These are phyloP conservation scores for Hypocryptadius cinnamomeus DNA, from an alignment of 2,113 vertebrate species.

Conservation along the genomic window DNA sequence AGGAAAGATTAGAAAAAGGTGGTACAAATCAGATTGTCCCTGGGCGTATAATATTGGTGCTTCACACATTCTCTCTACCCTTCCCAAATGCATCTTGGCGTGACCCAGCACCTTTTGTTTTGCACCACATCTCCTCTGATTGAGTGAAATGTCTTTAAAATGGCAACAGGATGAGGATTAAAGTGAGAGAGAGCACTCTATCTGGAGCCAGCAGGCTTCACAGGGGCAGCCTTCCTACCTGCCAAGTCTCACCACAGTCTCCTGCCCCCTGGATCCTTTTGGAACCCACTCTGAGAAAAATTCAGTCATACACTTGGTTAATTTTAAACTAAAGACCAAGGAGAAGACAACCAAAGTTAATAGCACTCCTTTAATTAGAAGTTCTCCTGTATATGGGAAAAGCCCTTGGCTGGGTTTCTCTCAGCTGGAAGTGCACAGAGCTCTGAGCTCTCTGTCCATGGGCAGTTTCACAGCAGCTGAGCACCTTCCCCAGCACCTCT, in stretches of 20 bases:
- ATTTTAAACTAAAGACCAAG: background rate
- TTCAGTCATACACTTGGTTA: background rate
- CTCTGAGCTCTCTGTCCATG: background rate
- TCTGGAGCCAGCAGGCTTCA: background rate
- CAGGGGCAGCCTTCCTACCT: background rate
- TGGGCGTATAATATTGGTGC: background rate
- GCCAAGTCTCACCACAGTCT: conserved; percentile 19
- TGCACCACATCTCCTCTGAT: background rate
- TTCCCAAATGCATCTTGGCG: background rate
- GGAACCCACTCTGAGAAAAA: conserved; percentile 4
- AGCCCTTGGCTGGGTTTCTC: background rate
- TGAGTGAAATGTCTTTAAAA: background rate
- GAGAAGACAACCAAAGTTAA: background rate
- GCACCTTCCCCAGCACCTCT: background rate
- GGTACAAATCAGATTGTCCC: background rate
- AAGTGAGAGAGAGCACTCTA: background rate
- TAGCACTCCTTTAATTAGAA: background rate
- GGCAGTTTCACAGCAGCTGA: background rate
- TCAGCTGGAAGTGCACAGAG: background rate
- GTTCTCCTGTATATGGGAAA: background rate
- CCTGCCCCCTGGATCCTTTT: background rate
- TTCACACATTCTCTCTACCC: background rate
- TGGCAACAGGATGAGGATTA: background rate
- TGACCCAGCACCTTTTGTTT: background rate
- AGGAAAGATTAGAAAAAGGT: background rate